Base-by-base conservation (phyloP, 2,888 invertebrate species). In the Cyclophora albipunctata region DNA sequence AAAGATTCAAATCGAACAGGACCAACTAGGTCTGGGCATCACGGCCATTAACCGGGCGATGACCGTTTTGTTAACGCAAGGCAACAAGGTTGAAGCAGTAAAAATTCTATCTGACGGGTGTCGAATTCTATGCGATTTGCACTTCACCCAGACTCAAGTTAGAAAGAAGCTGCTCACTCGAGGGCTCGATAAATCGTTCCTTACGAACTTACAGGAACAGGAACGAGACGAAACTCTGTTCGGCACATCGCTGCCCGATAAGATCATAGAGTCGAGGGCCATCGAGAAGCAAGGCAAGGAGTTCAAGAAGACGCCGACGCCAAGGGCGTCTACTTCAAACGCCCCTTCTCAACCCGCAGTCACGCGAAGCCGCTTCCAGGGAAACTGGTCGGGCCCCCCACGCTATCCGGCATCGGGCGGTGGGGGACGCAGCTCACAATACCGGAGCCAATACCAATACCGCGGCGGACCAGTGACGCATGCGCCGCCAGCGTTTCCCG, bases 71-170 rank as follows among this genome's bases (percentile, higher is more conserved):
- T 41, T 37, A 3, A 5, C 47, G 2, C 7, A n/a, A n/a, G 20
- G 20, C 20, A 20, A 20, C 20, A 20, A 20, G 20, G 20, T 7
- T 44, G 4, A 50, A 43, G 44, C 53, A 53, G 33, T 43, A n/a
- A 51, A 51, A 44, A 7, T 41, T 2, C 1, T 52, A 2, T 52
- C 50, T 35, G 52, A 55, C 34, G 55, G 52, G 1, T 45, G 52
- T 33, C 50, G 52, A 3, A n/a, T 55, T 20, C 45, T 55, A 35
- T 52, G 50, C 34, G 55, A 55, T 33, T 35, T 5, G 7, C 51
- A 52, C 42, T 50, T 40, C 7, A 35, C 40, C 4, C 7, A 42
- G 3, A 45, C 49, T 7, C 40, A 35, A 20, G 40, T 34, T 20
- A 40, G 49, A 7, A 33, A 45, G 6, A 42, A 45, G 34, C 45